These are phyloP conservation scores for Ceyx cyanopectus DNA, from an alignment of 2,113 vertebrate genomes.

Conservation along the genomic window DNA sequence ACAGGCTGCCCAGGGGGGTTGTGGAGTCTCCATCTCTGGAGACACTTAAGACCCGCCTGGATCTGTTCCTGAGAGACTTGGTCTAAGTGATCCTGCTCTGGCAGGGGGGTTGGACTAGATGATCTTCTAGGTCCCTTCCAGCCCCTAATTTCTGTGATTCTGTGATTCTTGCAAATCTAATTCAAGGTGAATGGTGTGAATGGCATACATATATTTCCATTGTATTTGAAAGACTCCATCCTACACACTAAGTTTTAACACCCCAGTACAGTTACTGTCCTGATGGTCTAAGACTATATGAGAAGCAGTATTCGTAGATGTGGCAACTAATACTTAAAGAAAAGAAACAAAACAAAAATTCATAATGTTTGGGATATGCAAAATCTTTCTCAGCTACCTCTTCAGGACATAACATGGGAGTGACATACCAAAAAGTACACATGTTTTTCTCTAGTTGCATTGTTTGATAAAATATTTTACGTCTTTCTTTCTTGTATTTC, in stretches of 20 bases:
- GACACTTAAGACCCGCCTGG: too few species aligned
- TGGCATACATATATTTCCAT: background rate
- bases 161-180: background rate
- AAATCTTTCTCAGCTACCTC: background rate
- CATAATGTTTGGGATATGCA: background rate
- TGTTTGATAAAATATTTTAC: background rate
- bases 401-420: background rate
- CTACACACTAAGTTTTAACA: background rate
- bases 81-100: too few species aligned
- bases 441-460: background rate
- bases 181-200: background rate
- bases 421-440: accelerated
- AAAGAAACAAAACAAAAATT: background rate
- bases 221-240: background rate
- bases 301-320: background rate
- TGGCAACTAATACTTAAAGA: background rate
- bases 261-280: background rate
- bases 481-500: background rate
- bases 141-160: too few species aligned
- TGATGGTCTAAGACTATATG: background rate
- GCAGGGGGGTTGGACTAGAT: too few species aligned
- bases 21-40: too few species aligned
- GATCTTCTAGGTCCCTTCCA: too few species aligned
- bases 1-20: too few species aligned
- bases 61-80: too few species aligned